phyloP scores from a whole-genome alignment of 2,797 vertebrate species.

The Phalloptychus januarius region DNA sequence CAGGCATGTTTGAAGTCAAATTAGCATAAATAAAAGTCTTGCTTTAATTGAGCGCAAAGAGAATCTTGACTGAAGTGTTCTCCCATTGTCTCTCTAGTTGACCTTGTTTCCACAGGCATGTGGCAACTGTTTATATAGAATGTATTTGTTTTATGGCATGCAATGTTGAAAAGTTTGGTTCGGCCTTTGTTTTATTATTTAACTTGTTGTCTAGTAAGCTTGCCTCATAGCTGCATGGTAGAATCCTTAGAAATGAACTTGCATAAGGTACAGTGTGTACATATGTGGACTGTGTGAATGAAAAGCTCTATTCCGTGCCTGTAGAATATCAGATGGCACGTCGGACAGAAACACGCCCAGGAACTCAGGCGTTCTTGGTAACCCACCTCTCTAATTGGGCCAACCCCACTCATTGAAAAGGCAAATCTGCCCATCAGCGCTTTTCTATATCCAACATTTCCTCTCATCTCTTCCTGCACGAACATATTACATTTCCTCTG shows the following conservation, averaged over 20 bases:
- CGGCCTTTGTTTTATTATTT: background rate
- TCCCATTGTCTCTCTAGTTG: background rate
- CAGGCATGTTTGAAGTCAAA: background rate
- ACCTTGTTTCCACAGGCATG: background rate
- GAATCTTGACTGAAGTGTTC: background rate
- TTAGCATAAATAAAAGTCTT: background rate
- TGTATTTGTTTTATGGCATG: background rate
- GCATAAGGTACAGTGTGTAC: background rate
- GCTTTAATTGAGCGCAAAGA: background rate
- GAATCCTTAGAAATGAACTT: background rate
- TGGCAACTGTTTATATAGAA: background rate
- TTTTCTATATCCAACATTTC: slow-evolving; percentile 59
- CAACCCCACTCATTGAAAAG: slow-evolving; percentile 48
- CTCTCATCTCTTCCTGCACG: slow-evolving; percentile 52
- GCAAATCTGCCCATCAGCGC: slow-evolving; percentile 59
- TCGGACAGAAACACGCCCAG: slow-evolving; percentile 24
- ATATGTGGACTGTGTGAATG: slow-evolving; percentile 8
- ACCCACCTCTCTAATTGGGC: slow-evolving; percentile 61
- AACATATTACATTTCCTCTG: slow-evolving; percentile 51
- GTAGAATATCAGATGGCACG: slow-evolving; percentile 31
- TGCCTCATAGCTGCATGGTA: background rate
- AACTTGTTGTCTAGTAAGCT: background rate
- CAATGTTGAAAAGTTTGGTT: background rate
- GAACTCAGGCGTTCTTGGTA: slow-evolving; percentile 52
- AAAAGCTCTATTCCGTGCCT: slow-evolving; percentile 50